Evolutionary conservation across 1,140 invertebrate genomes (phyloP).

Genomic region (Hylaeus anthracinus): DNA sequence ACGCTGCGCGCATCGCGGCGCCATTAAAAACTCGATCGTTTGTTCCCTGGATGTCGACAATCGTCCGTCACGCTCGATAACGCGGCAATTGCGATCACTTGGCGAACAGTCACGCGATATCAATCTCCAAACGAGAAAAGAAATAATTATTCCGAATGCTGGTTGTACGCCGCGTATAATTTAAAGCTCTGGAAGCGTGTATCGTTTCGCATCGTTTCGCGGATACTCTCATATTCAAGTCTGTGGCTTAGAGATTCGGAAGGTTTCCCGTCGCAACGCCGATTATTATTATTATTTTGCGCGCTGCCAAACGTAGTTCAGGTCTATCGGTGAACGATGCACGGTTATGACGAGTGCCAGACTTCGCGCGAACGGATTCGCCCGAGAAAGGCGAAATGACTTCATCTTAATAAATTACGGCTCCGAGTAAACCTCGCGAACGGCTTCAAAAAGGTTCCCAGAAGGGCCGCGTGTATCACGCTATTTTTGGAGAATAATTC

Average conservation of each 20-base stretch:
- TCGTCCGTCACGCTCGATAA: not conserved
- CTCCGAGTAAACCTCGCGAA: conserved; percentile 68
- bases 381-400: conserved; percentile 66
- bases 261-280: not conserved
- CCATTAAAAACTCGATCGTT: conserved; percentile 19
- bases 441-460: conserved; percentile 77
- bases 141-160: not conserved
- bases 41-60: conserved; percentile 10
- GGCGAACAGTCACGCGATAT: not conserved
- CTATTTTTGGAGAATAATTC: conserved; percentile 76
- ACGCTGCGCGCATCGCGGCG: not conserved
- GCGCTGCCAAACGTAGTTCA: conserved; percentile 5
- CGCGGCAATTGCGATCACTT: not conserved
- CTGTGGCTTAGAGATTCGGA: too few relatives aligned
- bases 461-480: conserved; percentile 66
- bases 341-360: conserved; percentile 74
- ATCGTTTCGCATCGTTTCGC: too few relatives aligned
- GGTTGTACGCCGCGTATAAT: too few relatives aligned
- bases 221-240: too few relatives aligned
- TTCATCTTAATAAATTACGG: conserved; percentile 79
- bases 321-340: too few relatives aligned
- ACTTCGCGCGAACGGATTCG: conserved; percentile 57
- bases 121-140: conserved; percentile 20
- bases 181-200: too few relatives aligned
- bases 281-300: not conserved